A percentile compares a stretch with the other conserved stretches of the same genome.
Conservation (phyloP, 2,888 invertebrate genomes). For the Tuberolachnus salignus region DNA sequence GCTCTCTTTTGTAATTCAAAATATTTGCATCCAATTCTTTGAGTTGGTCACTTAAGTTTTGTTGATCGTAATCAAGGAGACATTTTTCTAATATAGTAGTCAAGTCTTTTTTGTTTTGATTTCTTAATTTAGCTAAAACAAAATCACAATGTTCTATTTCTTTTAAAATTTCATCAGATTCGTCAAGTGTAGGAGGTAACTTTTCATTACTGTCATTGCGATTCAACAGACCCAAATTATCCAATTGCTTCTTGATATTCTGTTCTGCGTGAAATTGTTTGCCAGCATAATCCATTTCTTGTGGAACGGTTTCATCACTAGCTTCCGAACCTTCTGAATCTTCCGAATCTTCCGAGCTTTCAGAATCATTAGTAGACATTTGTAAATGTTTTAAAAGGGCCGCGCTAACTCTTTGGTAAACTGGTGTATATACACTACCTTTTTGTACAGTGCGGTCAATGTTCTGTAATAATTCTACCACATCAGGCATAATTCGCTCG, state of each 20-base stretch:
- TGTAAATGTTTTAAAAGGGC: slow-evolving; percentile 81
- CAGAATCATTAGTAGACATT: neutral
- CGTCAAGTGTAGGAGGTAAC: slow-evolving; percentile 62
- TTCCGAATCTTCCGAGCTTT: slow-evolving; percentile 38
- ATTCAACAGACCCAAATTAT: slow-evolving; percentile 18
- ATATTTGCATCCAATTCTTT: slow-evolving; percentile 74
- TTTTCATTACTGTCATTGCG: neutral
- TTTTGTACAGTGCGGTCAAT: slow-evolving; percentile 22
- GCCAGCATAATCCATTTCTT: neutral
- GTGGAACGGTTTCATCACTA: neutral
- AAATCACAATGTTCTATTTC: slow-evolving; percentile 88
- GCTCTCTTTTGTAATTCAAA: slow-evolving; percentile 59
- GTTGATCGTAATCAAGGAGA: slow-evolving; percentile 78
- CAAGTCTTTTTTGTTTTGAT: slow-evolving; percentile 79
- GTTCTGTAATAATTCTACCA: neutral
- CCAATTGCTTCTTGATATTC: slow-evolving; percentile 2
- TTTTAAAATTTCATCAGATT: slow-evolving; percentile 84
- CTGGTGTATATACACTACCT: slow-evolving; percentile 70
- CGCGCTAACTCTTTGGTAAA: slow-evolving; percentile 86
- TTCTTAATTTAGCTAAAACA: slow-evolving; percentile 76
- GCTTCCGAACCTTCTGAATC: neutral
- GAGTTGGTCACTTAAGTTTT: slow-evolving; percentile 77
- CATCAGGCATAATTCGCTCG: neutral
- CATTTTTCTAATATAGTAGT: slow-evolving; percentile 73
- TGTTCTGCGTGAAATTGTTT: neutral